phyloP scores from a whole-genome alignment of 1,140 invertebrate genomes.

The Hermetia illucens region DNA sequence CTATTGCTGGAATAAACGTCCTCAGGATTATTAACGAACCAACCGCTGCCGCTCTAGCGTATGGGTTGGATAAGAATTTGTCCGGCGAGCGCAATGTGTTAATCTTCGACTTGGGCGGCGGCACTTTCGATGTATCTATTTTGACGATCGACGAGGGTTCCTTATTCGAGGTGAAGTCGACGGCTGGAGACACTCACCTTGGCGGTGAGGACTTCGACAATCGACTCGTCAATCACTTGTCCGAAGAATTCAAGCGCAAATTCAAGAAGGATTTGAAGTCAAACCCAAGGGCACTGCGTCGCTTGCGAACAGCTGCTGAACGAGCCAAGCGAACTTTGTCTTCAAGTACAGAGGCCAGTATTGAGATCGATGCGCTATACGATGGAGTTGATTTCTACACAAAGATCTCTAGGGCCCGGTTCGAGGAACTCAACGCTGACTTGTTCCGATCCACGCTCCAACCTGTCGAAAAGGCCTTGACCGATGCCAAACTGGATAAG shows the following conservation, averaged over 20 bases:
- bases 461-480: constrained; percentile 56
- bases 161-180: constrained; percentile 63
- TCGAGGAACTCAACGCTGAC: constrained; percentile 79
- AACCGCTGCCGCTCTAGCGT: constrained; percentile 71
- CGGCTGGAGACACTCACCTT: constrained; percentile 60
- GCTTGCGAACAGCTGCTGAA: constrained; percentile 62
- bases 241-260: constrained; percentile 69
- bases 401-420: constrained; percentile 66
- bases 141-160: constrained; percentile 75
- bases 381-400: constrained; percentile 77
- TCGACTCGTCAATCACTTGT: constrained; percentile 67
- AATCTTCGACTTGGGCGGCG: constrained; percentile 61
- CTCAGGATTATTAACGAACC: constrained; percentile 70
- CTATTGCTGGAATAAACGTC: constrained; percentile 63
- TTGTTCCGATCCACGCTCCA: constrained; percentile 53
- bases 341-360: constrained; percentile 48
- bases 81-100: constrained; percentile 64
- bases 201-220: constrained; percentile 69
- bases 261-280: constrained; percentile 60
- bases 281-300: constrained; percentile 62
- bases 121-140: constrained; percentile 76
- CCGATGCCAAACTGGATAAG: constrained; percentile 64
- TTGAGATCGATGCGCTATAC: constrained; percentile 62
- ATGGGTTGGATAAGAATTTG: constrained; percentile 70
- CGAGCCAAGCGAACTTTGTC: constrained; percentile 51